Percentiles rank a stretch among this genome's conserved stretches.
Conservation (phyloP, 2,113 vertebrate genomes). For the Ceratotherium simum region DNA sequence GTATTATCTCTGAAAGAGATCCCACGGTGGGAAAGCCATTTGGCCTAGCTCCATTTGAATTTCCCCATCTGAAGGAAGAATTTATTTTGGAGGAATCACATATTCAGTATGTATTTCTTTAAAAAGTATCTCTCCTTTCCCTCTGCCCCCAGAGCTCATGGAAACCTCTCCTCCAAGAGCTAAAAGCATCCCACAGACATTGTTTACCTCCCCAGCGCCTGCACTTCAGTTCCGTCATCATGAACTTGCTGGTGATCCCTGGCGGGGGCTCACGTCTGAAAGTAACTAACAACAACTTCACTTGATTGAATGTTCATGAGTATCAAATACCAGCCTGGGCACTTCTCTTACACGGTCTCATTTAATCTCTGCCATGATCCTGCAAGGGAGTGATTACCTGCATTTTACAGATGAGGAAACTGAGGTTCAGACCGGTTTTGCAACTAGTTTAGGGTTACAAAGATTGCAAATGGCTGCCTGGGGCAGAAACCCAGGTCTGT, state of each 20-base stretch:
- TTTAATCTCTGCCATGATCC: neutral
- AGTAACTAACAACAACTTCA: neutral
- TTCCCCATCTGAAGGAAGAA: neutral
- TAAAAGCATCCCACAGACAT: neutral
- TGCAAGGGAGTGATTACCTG: neutral
- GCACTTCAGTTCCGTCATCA: neutral
- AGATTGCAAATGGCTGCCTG: neutral
- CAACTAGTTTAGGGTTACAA: neutral
- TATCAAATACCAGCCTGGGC: neutral
- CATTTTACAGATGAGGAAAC: conserved; percentile 36
- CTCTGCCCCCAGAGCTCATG: neutral
- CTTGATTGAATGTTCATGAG: neutral
- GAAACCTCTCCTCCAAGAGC: neutral
- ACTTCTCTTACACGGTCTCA: neutral
- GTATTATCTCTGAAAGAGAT: neutral
- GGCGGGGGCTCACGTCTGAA: neutral
- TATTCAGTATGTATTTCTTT: neutral
- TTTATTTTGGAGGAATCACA: neutral
- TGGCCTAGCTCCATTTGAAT: neutral
- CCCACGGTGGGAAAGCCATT: neutral
- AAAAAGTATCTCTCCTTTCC: neutral
- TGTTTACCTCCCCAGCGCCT: neutral
- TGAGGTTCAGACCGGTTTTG: neutral
- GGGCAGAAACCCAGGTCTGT: neutral
- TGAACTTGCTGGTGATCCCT: neutral